Base-by-base conservation (phyloP, 2,113 vertebrate genomes). In the Rhegmatorhina hoffmannsi region DNA sequence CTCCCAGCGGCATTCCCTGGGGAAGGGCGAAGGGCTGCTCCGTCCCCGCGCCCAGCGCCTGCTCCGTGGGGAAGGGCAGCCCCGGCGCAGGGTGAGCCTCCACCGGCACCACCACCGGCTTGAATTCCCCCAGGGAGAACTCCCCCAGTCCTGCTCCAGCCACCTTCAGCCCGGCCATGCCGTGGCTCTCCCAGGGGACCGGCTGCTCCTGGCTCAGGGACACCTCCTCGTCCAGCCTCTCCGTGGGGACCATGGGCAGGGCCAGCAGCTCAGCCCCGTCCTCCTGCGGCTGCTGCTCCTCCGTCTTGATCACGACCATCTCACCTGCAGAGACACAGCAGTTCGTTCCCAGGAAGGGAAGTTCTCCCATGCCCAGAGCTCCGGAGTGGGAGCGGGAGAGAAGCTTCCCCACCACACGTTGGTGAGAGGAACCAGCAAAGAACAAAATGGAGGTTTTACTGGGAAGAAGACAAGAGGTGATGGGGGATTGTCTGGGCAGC, bases 241-340 rank as follows among this genome's bases (percentile, higher is more conserved):
- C 58, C 0, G 36, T 1, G 2, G 72, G 34, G 0, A 5, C 59
- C 63, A 12, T 50, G 0, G 91, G 87, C 93, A 91, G 31, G 0
- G 91, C 62, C 84, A 78, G 84, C 26, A 82, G 24, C 9, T 75
- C 92, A 0, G 93, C 13, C 13, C 34, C 70, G 2, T 75, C 92
- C 77, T 95, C 95, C 66, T 21, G 96, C 1, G 66, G 66, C 87
- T 81, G 95, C 90, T 89, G 96, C 69, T 96, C 96, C 6, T 96
- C 96, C 0, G 40, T 96, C 92, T 96, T 96, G 92, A 96, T 91
- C 33, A 96, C 93, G 0, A 96, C 47, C 56, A 49, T 63, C 55
- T 94, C 95, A 17, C 89, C 96, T 96, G 87, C 5, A 2, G 40
- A 60, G n/a, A 89, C 17, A 87, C 8, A 31, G 1, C 28, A 3